Percentiles rank a stretch among this genome's conserved stretches.
phyloP scores from a whole-genome alignment of 2,888 invertebrate species.

The Philopedon plagiatum region DNA sequence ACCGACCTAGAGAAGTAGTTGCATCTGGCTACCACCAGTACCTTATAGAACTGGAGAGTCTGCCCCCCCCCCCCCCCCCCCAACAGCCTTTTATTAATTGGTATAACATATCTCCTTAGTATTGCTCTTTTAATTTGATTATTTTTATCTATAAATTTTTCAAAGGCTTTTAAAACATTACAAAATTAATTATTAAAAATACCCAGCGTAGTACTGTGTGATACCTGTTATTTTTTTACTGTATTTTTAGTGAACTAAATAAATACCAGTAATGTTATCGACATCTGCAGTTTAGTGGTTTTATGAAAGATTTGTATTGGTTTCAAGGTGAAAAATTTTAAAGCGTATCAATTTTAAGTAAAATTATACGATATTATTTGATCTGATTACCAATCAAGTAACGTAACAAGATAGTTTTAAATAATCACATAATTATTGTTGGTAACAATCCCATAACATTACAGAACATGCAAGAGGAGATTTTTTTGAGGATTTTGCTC shows the following conservation, averaged over 20 bases:
- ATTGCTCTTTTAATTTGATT: no score
- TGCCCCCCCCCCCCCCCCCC: no score
- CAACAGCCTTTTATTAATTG: no score
- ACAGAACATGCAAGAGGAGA: background rate
- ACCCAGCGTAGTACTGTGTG: no score
- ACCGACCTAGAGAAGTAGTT: no score
- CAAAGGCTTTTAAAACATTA: no score
- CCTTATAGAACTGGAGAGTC: no score
- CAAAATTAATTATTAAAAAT: no score
- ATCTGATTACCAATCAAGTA: background rate
- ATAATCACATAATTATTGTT: background rate
- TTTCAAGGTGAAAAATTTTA: background rate
- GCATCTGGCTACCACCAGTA: no score
- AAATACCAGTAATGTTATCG: background rate
- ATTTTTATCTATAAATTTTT: no score
- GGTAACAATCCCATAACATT: background rate
- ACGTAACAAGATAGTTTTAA: background rate
- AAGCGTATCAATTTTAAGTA: conserved; percentile 5
- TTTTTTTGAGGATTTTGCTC: background rate
- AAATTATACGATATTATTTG: background rate
- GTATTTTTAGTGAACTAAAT: background rate
- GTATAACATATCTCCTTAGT: no score
- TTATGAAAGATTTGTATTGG: background rate
- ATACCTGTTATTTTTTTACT: background rate
- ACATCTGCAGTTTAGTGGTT: background rate